phyloP scores from a whole-genome alignment of 1,140 invertebrate genomes.

The Zaprionus inermis region DNA sequence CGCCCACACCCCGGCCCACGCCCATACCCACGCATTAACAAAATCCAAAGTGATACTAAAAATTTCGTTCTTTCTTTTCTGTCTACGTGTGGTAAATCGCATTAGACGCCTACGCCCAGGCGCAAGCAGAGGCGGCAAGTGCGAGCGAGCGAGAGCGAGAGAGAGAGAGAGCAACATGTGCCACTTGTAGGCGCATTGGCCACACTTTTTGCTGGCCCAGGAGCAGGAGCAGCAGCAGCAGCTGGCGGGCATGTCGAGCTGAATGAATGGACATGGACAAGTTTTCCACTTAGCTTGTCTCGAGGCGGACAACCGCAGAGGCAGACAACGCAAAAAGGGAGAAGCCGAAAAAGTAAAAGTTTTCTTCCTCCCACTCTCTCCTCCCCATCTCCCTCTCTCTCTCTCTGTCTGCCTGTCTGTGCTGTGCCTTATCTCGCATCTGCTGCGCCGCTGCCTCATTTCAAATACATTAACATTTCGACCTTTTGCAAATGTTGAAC shows the following conservation, averaged over 20 bases:
- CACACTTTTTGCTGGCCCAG: conserved; percentile 22
- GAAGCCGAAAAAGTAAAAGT: conserved; percentile 18
- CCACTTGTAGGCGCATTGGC: conserved; percentile 48
- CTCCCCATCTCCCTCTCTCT: background rate
- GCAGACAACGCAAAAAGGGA: conserved; percentile 7
- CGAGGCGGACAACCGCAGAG: conserved; percentile 12
- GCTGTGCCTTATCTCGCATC: conserved; percentile 62
- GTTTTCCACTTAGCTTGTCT: conserved; percentile 65
- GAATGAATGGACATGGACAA: conserved; percentile 74
- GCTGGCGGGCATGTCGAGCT: conserved; percentile 69
- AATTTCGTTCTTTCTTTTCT: background rate
- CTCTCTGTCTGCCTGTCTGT: background rate
- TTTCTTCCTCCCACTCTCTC: background rate
- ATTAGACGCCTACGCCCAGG: conserved; percentile 42
- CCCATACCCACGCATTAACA: background rate
- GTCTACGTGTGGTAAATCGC: conserved; percentile 64
- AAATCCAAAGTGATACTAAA: conserved; percentile 2
- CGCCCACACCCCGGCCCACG: too few species aligned
- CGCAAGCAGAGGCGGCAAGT: background rate
- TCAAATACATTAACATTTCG: conserved; percentile 82
- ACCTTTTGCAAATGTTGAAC: conserved; percentile 61
- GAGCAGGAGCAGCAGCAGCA: background rate
- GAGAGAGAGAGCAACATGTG: conserved; percentile 17
- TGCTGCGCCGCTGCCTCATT: conserved; percentile 61
- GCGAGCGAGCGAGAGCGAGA: background rate